Evolutionary conservation across 2,888 invertebrate genomes (phyloP).

Genomic region (Petrophora chlorosata): DNA sequence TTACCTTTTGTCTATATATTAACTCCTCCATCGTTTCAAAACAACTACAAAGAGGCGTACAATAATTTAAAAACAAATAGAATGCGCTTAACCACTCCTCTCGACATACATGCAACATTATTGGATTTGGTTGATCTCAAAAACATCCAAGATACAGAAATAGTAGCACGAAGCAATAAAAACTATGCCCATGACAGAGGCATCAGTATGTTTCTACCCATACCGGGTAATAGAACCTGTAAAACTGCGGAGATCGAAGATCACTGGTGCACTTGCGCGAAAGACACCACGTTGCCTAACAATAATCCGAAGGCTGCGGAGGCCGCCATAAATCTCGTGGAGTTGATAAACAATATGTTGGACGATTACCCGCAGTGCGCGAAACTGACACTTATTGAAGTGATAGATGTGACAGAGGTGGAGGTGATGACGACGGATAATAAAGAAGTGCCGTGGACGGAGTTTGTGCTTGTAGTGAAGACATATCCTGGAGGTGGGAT

Average conservation of each 20-base stretch:
- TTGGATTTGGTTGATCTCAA: slow-evolving; percentile 85
- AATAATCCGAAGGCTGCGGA: slow-evolving; percentile 80
- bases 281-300: slow-evolving; percentile 81
- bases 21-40: slow-evolving; percentile 88
- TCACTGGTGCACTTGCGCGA: slow-evolving; percentile 95
- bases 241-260: slow-evolving; percentile 89
- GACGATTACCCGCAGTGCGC: slow-evolving; percentile 86
- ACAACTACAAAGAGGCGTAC: slow-evolving; percentile 84
- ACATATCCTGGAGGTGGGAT: slow-evolving; percentile 87
- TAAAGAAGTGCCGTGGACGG: slow-evolving; percentile 73
- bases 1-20: slow-evolving; percentile 90
- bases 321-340: slow-evolving; percentile 85
- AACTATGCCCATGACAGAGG: slow-evolving; percentile 77
- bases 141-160: slow-evolving; percentile 64
- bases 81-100: slow-evolving; percentile 90
- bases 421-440: slow-evolving; percentile 61
- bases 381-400: slow-evolving; percentile 82
- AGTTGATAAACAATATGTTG: slow-evolving; percentile 86
- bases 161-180: slow-evolving; percentile 57
- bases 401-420: slow-evolving; percentile 87
- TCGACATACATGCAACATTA: slow-evolving; percentile 92
- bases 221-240: slow-evolving; percentile 90
- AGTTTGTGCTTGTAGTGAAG: slow-evolving; percentile 85
- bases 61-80: slow-evolving; percentile 87
- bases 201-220: slow-evolving; percentile 90